phyloP scores from a whole-genome alignment of 1,140 invertebrate species.

The Zaprionus kolodkinae region DNA sequence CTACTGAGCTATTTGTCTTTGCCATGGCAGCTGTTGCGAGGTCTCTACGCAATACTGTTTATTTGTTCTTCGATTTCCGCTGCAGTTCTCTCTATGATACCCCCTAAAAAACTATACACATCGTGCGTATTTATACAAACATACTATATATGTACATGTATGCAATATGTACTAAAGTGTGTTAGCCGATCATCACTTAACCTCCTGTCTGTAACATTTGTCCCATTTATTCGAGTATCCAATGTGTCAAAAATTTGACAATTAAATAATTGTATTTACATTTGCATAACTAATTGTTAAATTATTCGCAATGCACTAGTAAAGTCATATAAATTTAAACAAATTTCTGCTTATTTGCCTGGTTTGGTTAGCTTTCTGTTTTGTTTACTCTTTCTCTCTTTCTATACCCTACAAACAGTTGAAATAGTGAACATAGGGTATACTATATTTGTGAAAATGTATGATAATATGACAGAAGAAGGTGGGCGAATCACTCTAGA shows the following conservation, averaged over 20 bases:
- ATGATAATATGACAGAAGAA: no score
- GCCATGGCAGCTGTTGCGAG: constrained; percentile 61
- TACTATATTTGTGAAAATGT: no score
- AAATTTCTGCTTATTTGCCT: constrained; percentile 32
- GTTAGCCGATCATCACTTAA: neutral
- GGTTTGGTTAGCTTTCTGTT: neutral
- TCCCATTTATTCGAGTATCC: constrained; percentile 2
- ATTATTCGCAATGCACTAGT: constrained; percentile 59
- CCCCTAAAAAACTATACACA: neutral
- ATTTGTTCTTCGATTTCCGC: constrained; percentile 64
- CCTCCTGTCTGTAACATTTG: neutral
- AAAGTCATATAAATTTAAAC: constrained; percentile 71
- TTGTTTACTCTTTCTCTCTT: neutral
- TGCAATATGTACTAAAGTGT: neutral
- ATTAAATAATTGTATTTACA: constrained; percentile 38
- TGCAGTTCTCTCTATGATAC: constrained; percentile 18
- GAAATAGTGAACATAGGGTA: no score
- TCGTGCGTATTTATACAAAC: constrained; percentile 31
- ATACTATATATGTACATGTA: constrained; percentile 43
- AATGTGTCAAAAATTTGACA: constrained; percentile 37
- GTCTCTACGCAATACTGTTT: constrained; percentile 48
- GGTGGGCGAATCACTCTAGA: no score
- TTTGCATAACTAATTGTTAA: constrained; percentile 70
- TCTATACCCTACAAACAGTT: no score
- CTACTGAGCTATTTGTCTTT: constrained; percentile 68